Evolutionary conservation across 2,888 invertebrate species (phyloP).

Genomic region (Acleris cristana): DNA sequence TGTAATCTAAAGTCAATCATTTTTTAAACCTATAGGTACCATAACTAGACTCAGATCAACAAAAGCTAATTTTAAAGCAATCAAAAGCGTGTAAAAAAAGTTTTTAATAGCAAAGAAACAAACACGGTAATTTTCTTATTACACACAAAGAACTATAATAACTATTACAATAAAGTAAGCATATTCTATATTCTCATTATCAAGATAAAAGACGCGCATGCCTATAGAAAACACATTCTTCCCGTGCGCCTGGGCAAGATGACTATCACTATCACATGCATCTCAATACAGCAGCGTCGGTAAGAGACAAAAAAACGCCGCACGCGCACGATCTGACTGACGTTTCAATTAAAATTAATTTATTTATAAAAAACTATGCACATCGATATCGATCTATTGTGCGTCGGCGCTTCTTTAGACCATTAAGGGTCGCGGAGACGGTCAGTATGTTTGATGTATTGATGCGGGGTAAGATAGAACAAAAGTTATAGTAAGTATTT

Average conservation of each 20-base stretch:
- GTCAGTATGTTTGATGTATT: not conserved
- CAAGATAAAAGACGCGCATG: constrained; percentile 1
- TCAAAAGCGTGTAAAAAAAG: no score
- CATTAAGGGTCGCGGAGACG: constrained; percentile 40
- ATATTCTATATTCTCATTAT: not conserved
- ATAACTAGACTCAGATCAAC: no score
- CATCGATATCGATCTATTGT: constrained; percentile 56
- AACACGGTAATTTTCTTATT: no score
- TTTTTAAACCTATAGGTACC: no score
- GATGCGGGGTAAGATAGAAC: not conserved
- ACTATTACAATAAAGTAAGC: not conserved
- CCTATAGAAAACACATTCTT: constrained; percentile 7
- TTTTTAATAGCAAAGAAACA: no score
- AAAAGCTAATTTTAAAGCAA: no score
- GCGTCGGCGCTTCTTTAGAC: constrained; percentile 56
- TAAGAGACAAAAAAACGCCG: constrained; percentile 37
- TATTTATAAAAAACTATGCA: constrained; percentile 55
- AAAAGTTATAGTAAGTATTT: not conserved
- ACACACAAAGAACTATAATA: not conserved
- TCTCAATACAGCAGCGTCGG: constrained; percentile 24
- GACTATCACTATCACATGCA: constrained; percentile 19
- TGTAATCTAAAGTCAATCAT: no score
- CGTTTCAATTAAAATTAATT: constrained; percentile 68
- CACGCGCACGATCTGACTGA: constrained; percentile 56
- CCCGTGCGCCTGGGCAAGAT: constrained; percentile 7